These are phyloP conservation scores for Hymenopus coronatus DNA, from an alignment of 2,888 invertebrate species.

Conservation along the genomic window DNA sequence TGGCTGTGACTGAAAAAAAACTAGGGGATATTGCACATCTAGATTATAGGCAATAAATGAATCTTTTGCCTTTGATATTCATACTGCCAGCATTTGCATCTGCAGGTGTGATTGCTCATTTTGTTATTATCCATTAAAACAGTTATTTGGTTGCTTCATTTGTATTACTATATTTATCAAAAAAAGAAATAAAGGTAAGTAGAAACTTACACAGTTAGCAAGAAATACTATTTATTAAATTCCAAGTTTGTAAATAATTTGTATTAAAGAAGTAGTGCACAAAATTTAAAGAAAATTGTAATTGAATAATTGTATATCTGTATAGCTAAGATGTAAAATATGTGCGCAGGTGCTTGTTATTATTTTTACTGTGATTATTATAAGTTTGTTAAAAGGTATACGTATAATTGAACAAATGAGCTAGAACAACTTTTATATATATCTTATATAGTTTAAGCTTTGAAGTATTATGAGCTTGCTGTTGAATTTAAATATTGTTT, in stretches of 20 bases:
- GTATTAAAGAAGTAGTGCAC: neutral
- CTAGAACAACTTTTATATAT: neutral
- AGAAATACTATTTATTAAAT: neutral
- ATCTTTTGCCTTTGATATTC: neutral
- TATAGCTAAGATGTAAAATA: neutral
- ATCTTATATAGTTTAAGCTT: neutral
- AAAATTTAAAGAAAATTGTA: neutral
- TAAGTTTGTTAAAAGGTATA: neutral
- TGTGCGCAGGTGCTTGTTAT: neutral
- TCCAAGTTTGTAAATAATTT: neutral
- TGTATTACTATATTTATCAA: neutral
- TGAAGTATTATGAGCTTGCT: neutral
- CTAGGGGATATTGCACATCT: too few relatives aligned
- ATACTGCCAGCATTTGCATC: neutral
- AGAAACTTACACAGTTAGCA: neutral
- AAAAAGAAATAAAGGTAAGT: neutral
- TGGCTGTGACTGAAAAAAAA: too few relatives aligned
- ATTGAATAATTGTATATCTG: neutral
- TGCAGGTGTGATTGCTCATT: neutral
- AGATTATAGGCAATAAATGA: neutral
- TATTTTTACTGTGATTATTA: neutral
- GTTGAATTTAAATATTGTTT: neutral
- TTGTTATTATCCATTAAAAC: neutral
- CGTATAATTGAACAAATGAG: neutral
- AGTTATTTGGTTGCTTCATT: neutral